Percentiles rank a stretch among this genome's conserved stretches.
Evolutionary conservation across 2,888 invertebrate genomes (phyloP).

Genomic region (Himalopsyche tibetana): DNA sequence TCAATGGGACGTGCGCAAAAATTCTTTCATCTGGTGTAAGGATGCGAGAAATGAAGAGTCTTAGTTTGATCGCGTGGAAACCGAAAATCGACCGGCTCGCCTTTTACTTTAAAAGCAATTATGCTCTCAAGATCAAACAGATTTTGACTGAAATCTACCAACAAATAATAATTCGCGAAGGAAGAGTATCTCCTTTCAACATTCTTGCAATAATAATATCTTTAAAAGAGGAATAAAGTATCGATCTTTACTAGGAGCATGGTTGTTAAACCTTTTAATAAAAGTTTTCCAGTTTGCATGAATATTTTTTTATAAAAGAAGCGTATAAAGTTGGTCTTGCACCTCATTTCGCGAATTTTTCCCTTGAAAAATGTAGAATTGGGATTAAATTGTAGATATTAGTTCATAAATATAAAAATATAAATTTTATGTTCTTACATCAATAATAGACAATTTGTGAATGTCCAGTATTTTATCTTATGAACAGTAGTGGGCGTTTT

Average conservation of each 20-base stretch:
- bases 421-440: too few relatives aligned
- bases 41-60: conserved; percentile 32
- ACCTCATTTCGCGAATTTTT: too few relatives aligned
- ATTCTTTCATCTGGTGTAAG: conserved; percentile 35
- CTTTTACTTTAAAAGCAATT: conserved; percentile 34
- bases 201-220: conserved; percentile 5
- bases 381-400: too few relatives aligned
- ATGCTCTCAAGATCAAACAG: conserved; percentile 19
- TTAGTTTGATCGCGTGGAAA: conserved; percentile 38
- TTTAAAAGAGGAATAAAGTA: neutral
- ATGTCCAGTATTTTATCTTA: too few relatives aligned
- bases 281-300: neutral
- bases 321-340: too few relatives aligned
- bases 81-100: conserved; percentile 27
- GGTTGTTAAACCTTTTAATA: neutral
- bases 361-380: too few relatives aligned
- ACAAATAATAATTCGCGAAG: conserved; percentile 36
- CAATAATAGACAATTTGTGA: too few relatives aligned
- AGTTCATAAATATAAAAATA: too few relatives aligned
- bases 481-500: too few relatives aligned
- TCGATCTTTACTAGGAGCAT: neutral
- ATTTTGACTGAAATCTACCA: neutral
- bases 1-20: conserved; percentile 31
- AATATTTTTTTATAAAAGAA: too few relatives aligned
- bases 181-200: conserved; percentile 6